These are phyloP conservation scores for Drosophila crucigera DNA, from an alignment of 2,888 invertebrate genomes.

Conservation along the genomic window DNA sequence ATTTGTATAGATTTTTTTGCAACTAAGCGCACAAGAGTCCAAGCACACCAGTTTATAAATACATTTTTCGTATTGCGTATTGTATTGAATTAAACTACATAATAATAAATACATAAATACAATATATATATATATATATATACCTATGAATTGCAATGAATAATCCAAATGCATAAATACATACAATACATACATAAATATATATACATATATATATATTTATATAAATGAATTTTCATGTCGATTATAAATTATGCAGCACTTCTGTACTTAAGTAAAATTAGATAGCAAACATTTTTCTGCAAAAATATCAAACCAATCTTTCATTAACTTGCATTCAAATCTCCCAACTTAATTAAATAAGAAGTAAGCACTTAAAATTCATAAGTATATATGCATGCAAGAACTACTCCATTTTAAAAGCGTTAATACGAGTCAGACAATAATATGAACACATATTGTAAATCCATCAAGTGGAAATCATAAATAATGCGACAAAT, in stretches of 20 bases:
- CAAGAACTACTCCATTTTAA: conserved; percentile 68
- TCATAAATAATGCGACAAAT: conserved; percentile 7
- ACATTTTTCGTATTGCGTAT: conserved; percentile 42
- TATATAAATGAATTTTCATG: conserved; percentile 58
- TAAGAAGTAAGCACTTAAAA: conserved; percentile 26
- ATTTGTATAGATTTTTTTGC: conserved; percentile 68
- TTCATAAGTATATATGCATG: conserved; percentile 57
- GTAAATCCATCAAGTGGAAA: conserved; percentile 41
- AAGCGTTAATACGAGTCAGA: conserved; percentile 49
- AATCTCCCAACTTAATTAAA: conserved; percentile 44
- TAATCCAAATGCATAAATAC: conserved; percentile 32
- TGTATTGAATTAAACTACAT: conserved; percentile 56
- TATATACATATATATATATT: conserved; percentile 5
- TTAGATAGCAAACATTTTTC: conserved; percentile 79
- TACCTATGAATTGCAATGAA: conserved; percentile 52
- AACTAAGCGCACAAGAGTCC: conserved; percentile 78
- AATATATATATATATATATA: conserved; percentile 19
- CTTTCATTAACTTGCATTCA: conserved; percentile 58
- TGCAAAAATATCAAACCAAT: conserved; percentile 32
- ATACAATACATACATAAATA: conserved; percentile 15
- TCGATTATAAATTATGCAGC: conserved; percentile 71
- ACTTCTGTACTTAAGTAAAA: conserved; percentile 55
- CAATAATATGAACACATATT: conserved; percentile 29
- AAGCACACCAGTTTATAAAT: conserved; percentile 56
- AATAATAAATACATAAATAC: conserved; percentile 24